Evolutionary conservation across 23 tunicate species (phyloP), one percentile per base, ranked within the genome.

Genomic region (Clavelina lepadiformis): DNA sequence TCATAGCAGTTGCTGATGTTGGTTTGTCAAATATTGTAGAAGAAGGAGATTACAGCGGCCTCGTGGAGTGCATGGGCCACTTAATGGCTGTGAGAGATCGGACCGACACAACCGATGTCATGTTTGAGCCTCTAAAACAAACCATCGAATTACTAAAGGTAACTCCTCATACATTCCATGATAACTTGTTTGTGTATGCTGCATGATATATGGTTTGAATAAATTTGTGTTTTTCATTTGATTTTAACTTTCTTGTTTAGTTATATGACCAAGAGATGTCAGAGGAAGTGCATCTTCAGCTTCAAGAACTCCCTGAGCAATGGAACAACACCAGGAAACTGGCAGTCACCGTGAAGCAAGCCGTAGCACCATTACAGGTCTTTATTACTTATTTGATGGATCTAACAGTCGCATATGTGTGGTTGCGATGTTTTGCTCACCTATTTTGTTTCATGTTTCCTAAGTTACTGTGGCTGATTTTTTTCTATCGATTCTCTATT

Each of bases 191-290:
- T n/a, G n/a, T n/a, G n/a, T n/a, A n/a, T n/a, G n/a, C n/a, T n/a
- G n/a, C n/a, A n/a, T n/a, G n/a, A n/a, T n/a, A n/a, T n/a, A n/a
- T n/a, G n/a, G n/a, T n/a, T n/a, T n/a, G n/a, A n/a, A n/a, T n/a
- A n/a, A n/a, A n/a, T n/a, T n/a, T n/a, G n/a, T n/a, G 0, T 6
- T 53, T 53, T 24, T 53, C 23, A 8, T 11, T n/a, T 53, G 15
- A 5, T 32, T 60, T 25, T 28, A 60, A 60, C 7, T 22, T 8
- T 60, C 29, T 60, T 60, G 67, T 23, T 26, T 60, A 82, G 92
- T 52, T 57, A 15, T 93, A 93, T 49, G 93, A 93, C 26, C 94
- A 93, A 63, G 98, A 93, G 63, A 93, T 93, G 98, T 83, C 98
- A 22, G 98, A 93, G 52, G 88, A 85, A 49, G 93, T 84, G 2